A percentile compares a stretch with the other conserved stretches of the same genome.
phyloP scores from a whole-genome alignment of 92 coral and sea anemone species.

The Pocillopora meandrina region DNA sequence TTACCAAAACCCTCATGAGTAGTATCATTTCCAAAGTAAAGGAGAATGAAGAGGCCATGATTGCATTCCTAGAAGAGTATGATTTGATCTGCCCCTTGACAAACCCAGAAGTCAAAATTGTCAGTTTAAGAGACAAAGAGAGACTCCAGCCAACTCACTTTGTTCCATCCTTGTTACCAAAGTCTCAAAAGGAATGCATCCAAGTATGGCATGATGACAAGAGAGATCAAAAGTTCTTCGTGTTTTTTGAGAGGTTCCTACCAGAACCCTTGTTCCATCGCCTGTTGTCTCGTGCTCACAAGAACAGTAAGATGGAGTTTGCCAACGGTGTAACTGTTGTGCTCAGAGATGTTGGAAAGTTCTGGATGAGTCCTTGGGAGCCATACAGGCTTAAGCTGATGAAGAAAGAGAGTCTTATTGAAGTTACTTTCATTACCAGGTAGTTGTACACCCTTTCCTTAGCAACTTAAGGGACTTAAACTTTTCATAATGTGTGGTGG shows the following conservation, averaged over 20 bases:
- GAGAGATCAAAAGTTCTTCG: constrained; percentile 41
- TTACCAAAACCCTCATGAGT: constrained; percentile 41
- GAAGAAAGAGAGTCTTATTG: constrained; percentile 47
- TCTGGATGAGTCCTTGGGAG: constrained; percentile 48
- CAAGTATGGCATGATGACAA: constrained; percentile 36
- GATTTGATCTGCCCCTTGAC: constrained; percentile 49
- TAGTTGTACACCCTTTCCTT: neutral
- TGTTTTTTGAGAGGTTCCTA: constrained; percentile 52
- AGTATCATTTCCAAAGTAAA: constrained; percentile 37
- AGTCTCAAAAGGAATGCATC: constrained; percentile 4
- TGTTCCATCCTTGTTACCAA: constrained; percentile 65
- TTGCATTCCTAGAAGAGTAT: constrained; percentile 55
- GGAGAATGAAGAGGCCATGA: constrained; percentile 40
- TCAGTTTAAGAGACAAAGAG: neutral
- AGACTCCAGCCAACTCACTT: constrained; percentile 48
- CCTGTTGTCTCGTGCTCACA: constrained; percentile 61
- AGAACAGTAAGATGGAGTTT: constrained; percentile 29
- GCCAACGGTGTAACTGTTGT: constrained; percentile 21
- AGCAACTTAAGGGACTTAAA: too few relatives aligned
- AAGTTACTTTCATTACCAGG: constrained; percentile 54
- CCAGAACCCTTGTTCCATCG: constrained; percentile 68
- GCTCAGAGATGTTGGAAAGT: constrained; percentile 51
- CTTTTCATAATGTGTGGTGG: too few relatives aligned
- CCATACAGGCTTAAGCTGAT: constrained; percentile 52
- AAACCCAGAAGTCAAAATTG: neutral